Conservation (phyloP, 1,140 invertebrate species). For the Potamilus streckersoni region DNA sequence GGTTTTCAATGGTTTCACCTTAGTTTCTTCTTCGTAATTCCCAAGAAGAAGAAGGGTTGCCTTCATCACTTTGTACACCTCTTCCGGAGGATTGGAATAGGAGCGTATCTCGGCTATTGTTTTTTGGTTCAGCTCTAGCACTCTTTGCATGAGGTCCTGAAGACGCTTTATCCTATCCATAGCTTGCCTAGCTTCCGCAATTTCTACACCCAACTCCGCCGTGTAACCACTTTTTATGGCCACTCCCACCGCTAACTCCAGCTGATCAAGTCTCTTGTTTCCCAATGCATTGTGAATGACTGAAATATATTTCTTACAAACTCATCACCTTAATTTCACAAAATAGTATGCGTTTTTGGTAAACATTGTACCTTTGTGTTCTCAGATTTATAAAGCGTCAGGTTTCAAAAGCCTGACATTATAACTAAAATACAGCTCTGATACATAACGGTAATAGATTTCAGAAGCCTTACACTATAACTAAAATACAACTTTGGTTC, state of each 20-base stretch:
- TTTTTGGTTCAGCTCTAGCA: slow-evolving; percentile 34
- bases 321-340: no score
- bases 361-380: no score
- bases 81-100: slow-evolving; percentile 37
- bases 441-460: no score
- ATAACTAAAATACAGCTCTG: no score
- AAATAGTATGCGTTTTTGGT: no score
- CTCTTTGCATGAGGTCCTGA: slow-evolving; percentile 39
- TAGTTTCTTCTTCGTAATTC: slow-evolving; percentile 39
- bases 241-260: slow-evolving; percentile 36
- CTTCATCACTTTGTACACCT: slow-evolving; percentile 42
- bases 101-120: slow-evolving; percentile 43
- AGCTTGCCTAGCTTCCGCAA: slow-evolving; percentile 32
- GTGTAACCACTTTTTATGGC: slow-evolving; percentile 38
- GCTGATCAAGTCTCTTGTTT: slow-evolving; percentile 33
- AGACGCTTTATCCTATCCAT: slow-evolving; percentile 37
- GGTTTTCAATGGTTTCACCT: slow-evolving; percentile 16
- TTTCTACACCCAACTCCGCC: slow-evolving; percentile 29
- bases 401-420: no score
- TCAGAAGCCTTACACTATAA: no score
- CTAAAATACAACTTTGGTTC: no score
- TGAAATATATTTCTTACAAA: slow-evolving; percentile 3
- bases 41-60: slow-evolving; percentile 44
- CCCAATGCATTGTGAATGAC: slow-evolving; percentile 34
- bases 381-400: no score